These are phyloP conservation scores for Benthosema pterotum DNA, from an alignment of 2,797 vertebrate genomes.

Conservation along the genomic window DNA sequence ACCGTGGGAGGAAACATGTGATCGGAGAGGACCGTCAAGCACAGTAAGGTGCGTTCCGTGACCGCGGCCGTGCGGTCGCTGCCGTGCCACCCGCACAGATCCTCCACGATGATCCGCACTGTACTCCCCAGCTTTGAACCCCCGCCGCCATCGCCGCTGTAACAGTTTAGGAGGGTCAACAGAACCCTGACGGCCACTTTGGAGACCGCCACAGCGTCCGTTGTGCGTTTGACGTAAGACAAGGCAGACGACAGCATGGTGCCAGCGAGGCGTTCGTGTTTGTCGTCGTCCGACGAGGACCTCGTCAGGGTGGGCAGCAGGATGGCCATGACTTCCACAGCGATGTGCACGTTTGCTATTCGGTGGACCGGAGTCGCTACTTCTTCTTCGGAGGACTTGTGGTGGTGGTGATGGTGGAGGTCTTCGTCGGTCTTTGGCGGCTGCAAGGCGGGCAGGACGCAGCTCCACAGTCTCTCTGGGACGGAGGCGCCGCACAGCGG, in stretches of 20 bases:
- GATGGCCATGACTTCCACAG: constrained; percentile 80
- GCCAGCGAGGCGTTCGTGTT: constrained; percentile 50
- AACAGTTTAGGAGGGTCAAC: constrained; percentile 69
- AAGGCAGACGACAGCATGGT: constrained; percentile 63
- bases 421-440: constrained; percentile 4
- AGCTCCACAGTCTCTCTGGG: constrained; percentile 55
- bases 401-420: constrained; percentile 8
- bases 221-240: constrained; percentile 60
- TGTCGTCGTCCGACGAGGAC: background rate
- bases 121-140: constrained; percentile 18
- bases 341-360: constrained; percentile 67
- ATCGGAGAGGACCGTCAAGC: constrained; percentile 85
- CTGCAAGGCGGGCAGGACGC: constrained; percentile 64
- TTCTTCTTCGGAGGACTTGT: background rate
- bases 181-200: constrained; percentile 79
- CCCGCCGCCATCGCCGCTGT: constrained; percentile 25
- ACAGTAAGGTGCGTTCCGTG: constrained; percentile 76
- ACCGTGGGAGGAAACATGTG: constrained; percentile 64
- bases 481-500: constrained; percentile 61
- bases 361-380: constrained; percentile 11
- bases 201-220: constrained; percentile 66
- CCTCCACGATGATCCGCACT: constrained; percentile 70
- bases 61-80: constrained; percentile 39
- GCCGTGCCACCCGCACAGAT: constrained; percentile 71
- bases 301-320: constrained; percentile 73